Conservation (phyloP, 2,113 vertebrate genomes). For the Ancistrus triradiatus region DNA sequence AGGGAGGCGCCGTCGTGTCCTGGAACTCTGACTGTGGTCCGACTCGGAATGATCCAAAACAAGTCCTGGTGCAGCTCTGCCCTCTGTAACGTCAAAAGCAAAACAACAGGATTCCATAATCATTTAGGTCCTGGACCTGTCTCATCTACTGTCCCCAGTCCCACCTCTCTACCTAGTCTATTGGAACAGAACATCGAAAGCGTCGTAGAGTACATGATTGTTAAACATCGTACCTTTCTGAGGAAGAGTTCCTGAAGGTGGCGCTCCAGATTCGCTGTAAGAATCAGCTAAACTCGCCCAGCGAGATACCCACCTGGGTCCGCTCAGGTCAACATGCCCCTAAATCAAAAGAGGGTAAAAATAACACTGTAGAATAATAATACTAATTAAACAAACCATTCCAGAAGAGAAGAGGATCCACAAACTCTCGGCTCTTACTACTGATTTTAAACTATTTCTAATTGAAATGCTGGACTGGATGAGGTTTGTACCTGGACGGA, state of each 20-base stretch:
- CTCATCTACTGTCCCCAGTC: too few relatives aligned
- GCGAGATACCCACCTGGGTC: constrained; percentile 90
- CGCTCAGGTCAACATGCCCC: constrained; percentile 41
- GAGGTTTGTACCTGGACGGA: constrained; percentile 57
- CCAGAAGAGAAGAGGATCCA: too few relatives aligned
- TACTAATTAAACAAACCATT: too few relatives aligned
- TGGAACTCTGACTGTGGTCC: constrained; percentile 69
- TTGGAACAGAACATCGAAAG: too few relatives aligned
- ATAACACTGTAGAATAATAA: too few relatives aligned
- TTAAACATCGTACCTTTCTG: constrained; percentile 42
- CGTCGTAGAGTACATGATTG: too few relatives aligned
- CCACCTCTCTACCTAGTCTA: too few relatives aligned
- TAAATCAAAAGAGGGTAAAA: constrained; percentile 6
- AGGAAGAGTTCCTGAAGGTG: constrained; percentile 45
- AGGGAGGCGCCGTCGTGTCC: constrained; percentile 83
- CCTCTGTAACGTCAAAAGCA: constrained; percentile 56
- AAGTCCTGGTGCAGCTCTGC: constrained; percentile 26
- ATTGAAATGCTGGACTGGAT: too few relatives aligned
- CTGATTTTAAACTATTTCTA: too few relatives aligned
- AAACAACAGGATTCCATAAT: too few relatives aligned
- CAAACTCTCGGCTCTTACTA: too few relatives aligned
- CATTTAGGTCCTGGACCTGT: too few relatives aligned
- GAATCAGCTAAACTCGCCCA: constrained; percentile 93
- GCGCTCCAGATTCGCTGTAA: constrained; percentile 72
- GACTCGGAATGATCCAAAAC: constrained; percentile 63